A percentile compares a stretch with the other conserved stretches of the same genome.
These are phyloP conservation scores for Cheilinus undulatus DNA, from an alignment of 2,113 vertebrate genomes.

Conservation along the genomic window DNA sequence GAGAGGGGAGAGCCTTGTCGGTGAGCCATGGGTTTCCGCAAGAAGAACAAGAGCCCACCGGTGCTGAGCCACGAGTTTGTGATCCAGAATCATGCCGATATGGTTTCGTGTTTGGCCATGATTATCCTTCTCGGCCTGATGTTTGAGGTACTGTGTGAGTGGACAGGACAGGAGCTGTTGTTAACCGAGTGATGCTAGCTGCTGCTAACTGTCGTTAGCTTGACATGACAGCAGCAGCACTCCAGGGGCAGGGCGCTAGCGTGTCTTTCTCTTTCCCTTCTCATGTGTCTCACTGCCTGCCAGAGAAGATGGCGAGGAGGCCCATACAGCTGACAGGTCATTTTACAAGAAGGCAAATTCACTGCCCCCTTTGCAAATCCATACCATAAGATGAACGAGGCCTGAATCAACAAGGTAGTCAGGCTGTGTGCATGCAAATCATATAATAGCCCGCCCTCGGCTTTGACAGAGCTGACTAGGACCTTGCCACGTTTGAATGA, in stretches of 20 bases:
- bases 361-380: constrained; percentile 3
- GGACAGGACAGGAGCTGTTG: constrained; percentile 13
- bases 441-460: constrained; percentile 6
- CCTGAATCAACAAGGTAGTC: neutral
- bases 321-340: constrained; percentile 41
- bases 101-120: constrained; percentile 81
- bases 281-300: constrained; percentile 67
- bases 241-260: constrained; percentile 43
- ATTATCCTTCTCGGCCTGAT: constrained; percentile 79
- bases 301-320: constrained; percentile 63
- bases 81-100: constrained; percentile 85
- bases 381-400: neutral
- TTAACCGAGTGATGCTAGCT: constrained; percentile 56
- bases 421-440: constrained; percentile 20
- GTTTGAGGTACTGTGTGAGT: constrained; percentile 81
- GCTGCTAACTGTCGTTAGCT: constrained; percentile 54
- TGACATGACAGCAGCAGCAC: constrained; percentile 54
- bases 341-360: constrained; percentile 36
- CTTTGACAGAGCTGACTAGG: constrained; percentile 12
- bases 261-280: constrained; percentile 46
- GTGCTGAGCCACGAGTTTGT: constrained; percentile 87
- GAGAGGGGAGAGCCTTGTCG: constrained; percentile 21
- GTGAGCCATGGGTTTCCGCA: constrained; percentile 81
- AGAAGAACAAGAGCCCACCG: constrained; percentile 84
- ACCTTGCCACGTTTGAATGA: constrained; percentile 18